Percentiles rank a stretch among this genome's conserved stretches.
Conservation (phyloP, 2,113 vertebrate species). For the Bubo bubo region DNA sequence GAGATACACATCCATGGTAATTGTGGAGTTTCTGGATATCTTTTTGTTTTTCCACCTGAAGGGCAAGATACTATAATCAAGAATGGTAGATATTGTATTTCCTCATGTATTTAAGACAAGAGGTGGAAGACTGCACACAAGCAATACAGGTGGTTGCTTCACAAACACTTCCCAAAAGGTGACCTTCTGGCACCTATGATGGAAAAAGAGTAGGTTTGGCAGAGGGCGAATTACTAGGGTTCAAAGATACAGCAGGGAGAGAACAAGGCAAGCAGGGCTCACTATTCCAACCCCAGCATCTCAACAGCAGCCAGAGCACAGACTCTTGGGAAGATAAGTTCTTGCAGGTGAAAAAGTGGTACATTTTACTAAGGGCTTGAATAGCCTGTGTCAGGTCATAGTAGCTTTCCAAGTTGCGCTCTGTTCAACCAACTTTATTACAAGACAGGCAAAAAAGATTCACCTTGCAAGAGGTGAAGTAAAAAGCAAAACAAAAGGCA, state of each 20-base stretch:
- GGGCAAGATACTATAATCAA: neutral
- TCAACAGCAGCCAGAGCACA: neutral
- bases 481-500: neutral
- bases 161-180: neutral
- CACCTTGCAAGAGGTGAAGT: neutral
- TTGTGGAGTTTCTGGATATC: neutral
- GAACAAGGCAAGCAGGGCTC: neutral
- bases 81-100: neutral
- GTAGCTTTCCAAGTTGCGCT: rapidly evolving
- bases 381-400: neutral
- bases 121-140: neutral
- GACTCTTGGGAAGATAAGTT: neutral
- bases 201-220: neutral
- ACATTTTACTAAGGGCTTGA: neutral
- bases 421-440: neutral
- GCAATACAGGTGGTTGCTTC: neutral
- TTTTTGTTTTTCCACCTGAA: neutral
- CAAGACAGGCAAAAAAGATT: neutral
- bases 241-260: neutral
- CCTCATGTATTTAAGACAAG: neutral
- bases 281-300: neutral
- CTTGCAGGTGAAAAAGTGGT: neutral
- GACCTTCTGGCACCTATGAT: neutral
- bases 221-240: neutral
- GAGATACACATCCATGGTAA: rapidly evolving